Evolutionary conservation across 1,140 invertebrate genomes (phyloP), one percentile per base, ranked within the genome.

Genomic region (Drosophila seguyi): DNA sequence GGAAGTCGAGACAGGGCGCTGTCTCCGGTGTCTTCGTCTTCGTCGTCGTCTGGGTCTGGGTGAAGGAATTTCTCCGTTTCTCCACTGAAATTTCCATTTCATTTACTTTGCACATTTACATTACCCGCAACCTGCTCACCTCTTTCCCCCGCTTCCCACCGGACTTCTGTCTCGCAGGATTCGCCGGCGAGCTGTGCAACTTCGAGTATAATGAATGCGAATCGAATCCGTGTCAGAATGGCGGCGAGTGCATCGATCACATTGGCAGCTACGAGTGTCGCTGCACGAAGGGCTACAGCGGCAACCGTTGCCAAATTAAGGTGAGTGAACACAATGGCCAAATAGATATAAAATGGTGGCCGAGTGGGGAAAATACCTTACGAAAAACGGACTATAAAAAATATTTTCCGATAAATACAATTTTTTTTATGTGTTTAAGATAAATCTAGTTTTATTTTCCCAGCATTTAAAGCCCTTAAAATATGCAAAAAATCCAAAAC

Each of bases 141-240:
- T 22, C 18, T 22, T 16, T 8, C 27, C 52, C n/a, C 20, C 31
- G 13, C 20, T 16, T 11, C 13, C 52, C 34, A 16, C 6, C 34
- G 52, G 44, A 22, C 55, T 59, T 36, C 14, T 39, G 42, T 66
- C 42, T 65, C 50, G 39, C 77, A 84, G 97, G 95, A 31, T 97
- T 95, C 90, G 95, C 94, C 41, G 97, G 97, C 16, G 94, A 95
- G 14, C 94, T 94, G 52, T 98, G 97, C 93, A 95, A 97, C 81
- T 93, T 96, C 71, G 95, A 95, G 76, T 95, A 96, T 76, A 98
- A 98, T 93, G 97, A 97, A 76, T 99, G 98, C 93, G 97, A 98
- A 94, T 96, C 96, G 29, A 95, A 95, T 62, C 98, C 98, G 6
- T 98, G 97, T 93, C 93, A 94, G 59, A 97, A 98, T 93, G 96